Evolutionary conservation across 2,888 invertebrate species (phyloP).

Genomic region (Caenorhabditis panamensis): DNA sequence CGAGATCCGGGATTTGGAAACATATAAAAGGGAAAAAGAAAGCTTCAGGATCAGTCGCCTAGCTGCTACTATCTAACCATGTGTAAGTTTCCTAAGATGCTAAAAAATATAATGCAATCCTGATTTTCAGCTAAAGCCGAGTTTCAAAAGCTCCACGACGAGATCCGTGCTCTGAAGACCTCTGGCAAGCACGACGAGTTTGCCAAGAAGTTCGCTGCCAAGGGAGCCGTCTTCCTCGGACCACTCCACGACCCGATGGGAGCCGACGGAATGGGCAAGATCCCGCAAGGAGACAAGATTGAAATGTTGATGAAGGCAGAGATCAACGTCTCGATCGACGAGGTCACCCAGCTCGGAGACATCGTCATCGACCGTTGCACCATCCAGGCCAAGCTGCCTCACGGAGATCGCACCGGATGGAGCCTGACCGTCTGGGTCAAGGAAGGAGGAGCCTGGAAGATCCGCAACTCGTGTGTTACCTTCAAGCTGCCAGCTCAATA

Average conservation of each 20-base stretch:
- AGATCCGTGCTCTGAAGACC: conserved; percentile 27
- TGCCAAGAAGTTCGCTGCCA: conserved; percentile 46
- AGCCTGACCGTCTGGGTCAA: conserved; percentile 57
- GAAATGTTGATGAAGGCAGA: conserved; percentile 39
- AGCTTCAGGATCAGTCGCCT: neutral
- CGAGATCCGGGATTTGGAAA: neutral
- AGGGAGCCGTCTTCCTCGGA: conserved; percentile 56
- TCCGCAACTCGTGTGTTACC: conserved; percentile 58
- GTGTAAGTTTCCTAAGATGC: neutral
- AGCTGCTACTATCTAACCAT: neutral
- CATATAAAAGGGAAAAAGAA: neutral
- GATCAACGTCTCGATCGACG: conserved; percentile 47
- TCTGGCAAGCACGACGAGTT: conserved; percentile 53
- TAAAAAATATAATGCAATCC: too few species aligned
- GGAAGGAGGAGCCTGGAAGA: conserved; percentile 59
- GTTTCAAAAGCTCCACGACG: neutral
- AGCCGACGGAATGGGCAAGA: conserved; percentile 28
- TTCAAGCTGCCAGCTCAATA: conserved; percentile 49
- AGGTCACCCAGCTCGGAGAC: conserved; percentile 48
- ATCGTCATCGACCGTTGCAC: conserved; percentile 49
- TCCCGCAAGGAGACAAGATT: conserved; percentile 28
- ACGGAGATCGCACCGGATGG: conserved; percentile 58
- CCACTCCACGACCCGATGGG: conserved; percentile 52
- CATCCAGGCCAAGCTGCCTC: conserved; percentile 36
- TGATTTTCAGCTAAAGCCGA: neutral